phyloP scores from a whole-genome alignment of 1,140 invertebrate species.

The Hylaeus anthracinus region DNA sequence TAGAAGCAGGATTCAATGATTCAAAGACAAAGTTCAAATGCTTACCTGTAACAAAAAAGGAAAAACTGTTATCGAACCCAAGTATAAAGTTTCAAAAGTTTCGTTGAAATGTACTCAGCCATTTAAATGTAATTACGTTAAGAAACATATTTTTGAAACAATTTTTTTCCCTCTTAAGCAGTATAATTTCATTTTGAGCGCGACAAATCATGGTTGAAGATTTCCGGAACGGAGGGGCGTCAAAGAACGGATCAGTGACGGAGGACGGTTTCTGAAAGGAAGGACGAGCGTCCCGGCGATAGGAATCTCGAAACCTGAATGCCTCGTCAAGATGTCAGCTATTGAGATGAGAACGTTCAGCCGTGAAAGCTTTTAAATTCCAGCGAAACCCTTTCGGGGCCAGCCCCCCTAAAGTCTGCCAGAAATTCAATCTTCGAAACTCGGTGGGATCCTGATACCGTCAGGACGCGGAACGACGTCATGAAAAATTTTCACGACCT shows the following conservation, averaged over 20 bases:
- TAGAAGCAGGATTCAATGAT: not conserved
- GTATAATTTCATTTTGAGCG: conserved; percentile 11
- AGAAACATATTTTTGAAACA: too few relatives aligned
- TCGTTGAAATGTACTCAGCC: too few relatives aligned
- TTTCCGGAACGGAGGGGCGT: conserved; percentile 5
- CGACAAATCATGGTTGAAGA: conserved; percentile 15
- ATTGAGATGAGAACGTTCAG: conserved; percentile 32
- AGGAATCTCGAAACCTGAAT: conserved; percentile 33
- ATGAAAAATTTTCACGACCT: conserved; percentile 4
- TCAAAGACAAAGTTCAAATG: not conserved
- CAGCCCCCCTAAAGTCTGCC: too few relatives aligned
- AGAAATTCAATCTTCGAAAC: conserved; percentile 6
- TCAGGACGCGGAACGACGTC: not conserved
- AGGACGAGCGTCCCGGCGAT: conserved; percentile 15
- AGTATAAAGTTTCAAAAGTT: too few relatives aligned
- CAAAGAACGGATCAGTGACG: conserved; percentile 14
- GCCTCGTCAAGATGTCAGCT: conserved; percentile 42
- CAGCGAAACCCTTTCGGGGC: not conserved
- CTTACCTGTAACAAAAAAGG: conserved; percentile 38
- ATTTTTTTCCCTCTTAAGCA: not conserved
- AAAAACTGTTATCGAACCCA: too few relatives aligned
- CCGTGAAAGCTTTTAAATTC: conserved; percentile 27
- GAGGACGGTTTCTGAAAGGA: not conserved
- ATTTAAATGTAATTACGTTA: not conserved
- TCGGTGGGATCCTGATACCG: not conserved